phyloP scores from a whole-genome alignment of 2,888 invertebrate species.

The Diplolepis rosae region DNA sequence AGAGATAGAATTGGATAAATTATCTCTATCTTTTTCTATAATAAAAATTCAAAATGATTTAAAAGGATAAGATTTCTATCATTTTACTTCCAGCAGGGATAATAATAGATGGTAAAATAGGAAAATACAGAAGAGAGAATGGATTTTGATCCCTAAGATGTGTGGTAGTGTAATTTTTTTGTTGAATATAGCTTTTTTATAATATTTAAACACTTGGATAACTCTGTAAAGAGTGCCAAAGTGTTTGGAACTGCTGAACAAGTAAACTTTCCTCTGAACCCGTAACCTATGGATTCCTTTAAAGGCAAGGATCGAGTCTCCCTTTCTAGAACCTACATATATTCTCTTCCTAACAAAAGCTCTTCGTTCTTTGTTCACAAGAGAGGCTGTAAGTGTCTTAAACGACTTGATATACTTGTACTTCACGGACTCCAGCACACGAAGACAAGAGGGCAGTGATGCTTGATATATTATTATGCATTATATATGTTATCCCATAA shows the following conservation, averaged over 20 bases:
- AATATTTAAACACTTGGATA: background rate
- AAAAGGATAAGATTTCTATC: too few relatives aligned
- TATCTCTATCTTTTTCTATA: too few relatives aligned
- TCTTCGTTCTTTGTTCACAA: slow-evolving; percentile 10
- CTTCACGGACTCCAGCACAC: background rate
- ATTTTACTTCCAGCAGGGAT: too few relatives aligned
- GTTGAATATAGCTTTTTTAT: background rate
- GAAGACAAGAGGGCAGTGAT: slow-evolving; percentile 19
- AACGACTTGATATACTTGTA: slow-evolving; percentile 4
- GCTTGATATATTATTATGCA: background rate
- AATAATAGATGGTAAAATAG: too few relatives aligned
- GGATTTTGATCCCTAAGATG: too few relatives aligned
- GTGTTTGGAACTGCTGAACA: background rate
- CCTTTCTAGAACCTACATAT: background rate
- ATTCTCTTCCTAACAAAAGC: slow-evolving; percentile 9
- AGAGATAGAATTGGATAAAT: too few relatives aligned
- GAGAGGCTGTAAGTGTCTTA: background rate
- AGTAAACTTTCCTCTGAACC: slow-evolving; percentile 5
- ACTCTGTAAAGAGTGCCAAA: background rate
- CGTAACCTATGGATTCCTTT: slow-evolving; percentile 16
- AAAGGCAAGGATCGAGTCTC: slow-evolving; percentile 9
- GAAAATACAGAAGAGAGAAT: too few relatives aligned
- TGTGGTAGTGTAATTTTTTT: too few relatives aligned
- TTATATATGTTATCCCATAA: background rate
- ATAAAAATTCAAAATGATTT: too few relatives aligned